Conservation (phyloP, 2,113 vertebrate species). For the Eulemur macaco region DNA sequence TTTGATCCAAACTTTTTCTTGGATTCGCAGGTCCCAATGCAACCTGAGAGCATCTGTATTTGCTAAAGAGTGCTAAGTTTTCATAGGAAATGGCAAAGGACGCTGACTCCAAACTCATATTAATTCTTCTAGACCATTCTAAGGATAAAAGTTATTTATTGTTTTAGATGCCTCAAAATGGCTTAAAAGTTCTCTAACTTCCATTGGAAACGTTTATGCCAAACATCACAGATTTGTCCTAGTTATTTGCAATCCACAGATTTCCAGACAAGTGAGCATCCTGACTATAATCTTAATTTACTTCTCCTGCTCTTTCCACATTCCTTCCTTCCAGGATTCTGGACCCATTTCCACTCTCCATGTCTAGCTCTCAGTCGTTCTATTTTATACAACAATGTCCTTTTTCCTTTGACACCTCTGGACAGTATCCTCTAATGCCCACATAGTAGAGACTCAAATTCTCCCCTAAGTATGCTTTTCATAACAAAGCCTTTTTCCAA, state of each 20-base stretch:
- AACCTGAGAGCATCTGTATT: neutral
- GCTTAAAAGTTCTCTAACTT: neutral
- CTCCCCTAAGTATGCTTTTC: neutral
- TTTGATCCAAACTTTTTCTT: neutral
- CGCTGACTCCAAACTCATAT: neutral
- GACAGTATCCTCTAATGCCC: neutral
- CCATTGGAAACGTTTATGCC: neutral
- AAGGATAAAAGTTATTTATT: neutral
- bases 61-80: neutral
- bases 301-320: neutral
- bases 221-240: neutral
- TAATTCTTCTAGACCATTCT: neutral
- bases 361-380: neutral
- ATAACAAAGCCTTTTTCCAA: neutral
- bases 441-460: neutral
- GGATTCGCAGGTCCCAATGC: neutral
- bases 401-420: neutral
- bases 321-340: neutral
- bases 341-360: neutral
- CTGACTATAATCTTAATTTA: neutral
- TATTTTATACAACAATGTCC: neutral
- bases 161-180: neutral
- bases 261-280: neutral
- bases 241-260: neutral
- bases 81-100: neutral